A percentile compares a stretch with the other conserved stretches of the same genome.
Evolutionary conservation across 1,140 invertebrate species (phyloP).

Genomic region (Cephus cinctus): DNA sequence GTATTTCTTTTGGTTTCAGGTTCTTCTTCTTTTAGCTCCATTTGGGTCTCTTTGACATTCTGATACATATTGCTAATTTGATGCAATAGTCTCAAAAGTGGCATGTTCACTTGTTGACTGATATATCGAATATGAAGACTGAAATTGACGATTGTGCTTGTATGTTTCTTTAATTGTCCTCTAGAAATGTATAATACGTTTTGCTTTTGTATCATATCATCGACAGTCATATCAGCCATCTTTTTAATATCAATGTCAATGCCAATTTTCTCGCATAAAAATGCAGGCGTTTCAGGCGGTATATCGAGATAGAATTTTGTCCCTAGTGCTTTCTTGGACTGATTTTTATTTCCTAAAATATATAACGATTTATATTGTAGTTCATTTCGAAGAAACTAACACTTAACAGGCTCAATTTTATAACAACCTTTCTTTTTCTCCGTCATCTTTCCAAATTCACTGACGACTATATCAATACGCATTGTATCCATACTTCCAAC

Average conservation of each 20-base stretch:
- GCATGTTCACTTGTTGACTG: slow-evolving; percentile 94
- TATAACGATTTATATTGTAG: slow-evolving; percentile 1
- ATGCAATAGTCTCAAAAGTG: slow-evolving; percentile 85
- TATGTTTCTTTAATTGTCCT: slow-evolving; percentile 86
- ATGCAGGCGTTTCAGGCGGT: slow-evolving; percentile 80
- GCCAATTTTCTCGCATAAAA: slow-evolving; percentile 87
- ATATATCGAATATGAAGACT: slow-evolving; percentile 84
- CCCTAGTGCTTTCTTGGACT: slow-evolving; percentile 42
- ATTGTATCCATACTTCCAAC: slow-evolving; percentile 83
- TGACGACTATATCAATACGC: slow-evolving; percentile 91
- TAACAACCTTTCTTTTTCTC: slow-evolving; percentile 59
- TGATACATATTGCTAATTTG: slow-evolving; percentile 98
- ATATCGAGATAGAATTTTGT: slow-evolving; percentile 63
- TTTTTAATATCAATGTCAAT: slow-evolving; percentile 88
- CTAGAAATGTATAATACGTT: slow-evolving; percentile 83
- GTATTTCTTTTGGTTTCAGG: slow-evolving; percentile 52
- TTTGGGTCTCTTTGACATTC: slow-evolving; percentile 92
- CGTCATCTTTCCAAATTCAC: slow-evolving; percentile 67
- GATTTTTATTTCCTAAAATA: slow-evolving; percentile 35
- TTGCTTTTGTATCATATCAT: slow-evolving; percentile 76
- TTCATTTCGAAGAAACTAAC: background rate
- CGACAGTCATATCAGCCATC: slow-evolving; percentile 86
- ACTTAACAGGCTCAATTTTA: slow-evolving; percentile 1
- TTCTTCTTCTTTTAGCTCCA: slow-evolving; percentile 78
- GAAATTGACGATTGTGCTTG: slow-evolving; percentile 84